Conservation (phyloP, 1,140 invertebrate genomes). For the Tetragnatha versicolor region DNA sequence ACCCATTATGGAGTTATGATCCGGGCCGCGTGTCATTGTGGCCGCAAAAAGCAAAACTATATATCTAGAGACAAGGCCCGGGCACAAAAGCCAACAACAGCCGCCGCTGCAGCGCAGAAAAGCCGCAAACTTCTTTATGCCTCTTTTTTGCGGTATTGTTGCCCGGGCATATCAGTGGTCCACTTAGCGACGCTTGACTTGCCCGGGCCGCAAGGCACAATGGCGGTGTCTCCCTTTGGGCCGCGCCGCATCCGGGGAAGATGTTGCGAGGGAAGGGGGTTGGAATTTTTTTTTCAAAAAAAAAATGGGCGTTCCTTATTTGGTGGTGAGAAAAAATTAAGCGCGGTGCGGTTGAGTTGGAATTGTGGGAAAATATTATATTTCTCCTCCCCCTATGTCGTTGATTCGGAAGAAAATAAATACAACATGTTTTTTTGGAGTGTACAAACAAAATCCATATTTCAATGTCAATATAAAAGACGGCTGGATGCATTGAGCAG, state of each 20-base stretch:
- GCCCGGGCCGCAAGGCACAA: constrained; percentile 8
- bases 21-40: constrained; percentile 38
- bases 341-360: neutral
- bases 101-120: constrained; percentile 17
- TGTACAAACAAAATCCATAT: too few relatives aligned
- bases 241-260: constrained; percentile 12
- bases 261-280: constrained; percentile 6
- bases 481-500: neutral
- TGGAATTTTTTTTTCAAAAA: too few relatives aligned
- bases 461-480: too few relatives aligned
- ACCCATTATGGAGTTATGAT: constrained; percentile 51
- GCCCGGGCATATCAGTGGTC: constrained; percentile 27
- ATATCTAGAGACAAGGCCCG: constrained; percentile 23
- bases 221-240: constrained; percentile 27
- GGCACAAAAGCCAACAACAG: neutral
- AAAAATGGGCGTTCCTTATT: constrained; percentile 24
- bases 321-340: neutral
- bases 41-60: constrained; percentile 45
- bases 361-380: neutral
- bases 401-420: neutral
- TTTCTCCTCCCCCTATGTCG: neutral
- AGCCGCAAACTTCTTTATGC: constrained; percentile 38
- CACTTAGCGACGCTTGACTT: constrained; percentile 52
- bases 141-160: constrained; percentile 2
- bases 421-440: too few relatives aligned